Base-by-base conservation (phyloP, 2,797 vertebrate genomes). In the Threskiornis aethiopicus region DNA sequence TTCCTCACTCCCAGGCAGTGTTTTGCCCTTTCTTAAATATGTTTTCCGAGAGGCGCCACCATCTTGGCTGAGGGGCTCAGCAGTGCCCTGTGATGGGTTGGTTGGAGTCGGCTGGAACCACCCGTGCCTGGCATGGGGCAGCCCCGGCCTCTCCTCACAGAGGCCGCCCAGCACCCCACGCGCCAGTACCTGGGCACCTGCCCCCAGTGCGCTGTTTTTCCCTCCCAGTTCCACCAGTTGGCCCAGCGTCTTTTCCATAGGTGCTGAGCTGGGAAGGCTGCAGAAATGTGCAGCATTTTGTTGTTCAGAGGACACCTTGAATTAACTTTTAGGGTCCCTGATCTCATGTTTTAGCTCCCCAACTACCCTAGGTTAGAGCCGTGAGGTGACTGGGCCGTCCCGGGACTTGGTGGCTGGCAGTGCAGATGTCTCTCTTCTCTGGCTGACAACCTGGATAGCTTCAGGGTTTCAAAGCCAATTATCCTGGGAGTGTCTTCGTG, bases 1-100 rank as follows among this genome's bases (percentile, higher is more conserved):
- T 6, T 24, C 47, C 13, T 75, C 28, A 4, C 21, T 64, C 18
- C 14, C 11, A 8, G 28, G n/a, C 42, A 44, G 26, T 0, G 0
- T 62, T 72, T 54, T 76, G 12, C 28, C 42, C 20, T 29, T 71
- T 76, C 9, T 64, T 44, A 33, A 33, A 25, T 24, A 57, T 5
- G 0, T 70, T 49, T 65, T 66, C 11, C 6, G 51, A 16, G 41
- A 20, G 25, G 28, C 9, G 11, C 35, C 19, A 3, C 28, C 0
- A 5, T 8, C 35, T 16, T 10, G 57, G n/a, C 58, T 37, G n/a
- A 13, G 28, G n/a, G 10, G 33, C 67, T 62, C 47, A 62, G 47
- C 33, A 5, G 13, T 31, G 57, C 33, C 46, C 39, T 61, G 33
- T 1, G 5, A 22, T 41, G 42, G n/a, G 26, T 67, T 26, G 33